Evolutionary conservation across 2,797 vertebrate species (phyloP), one percentile per base, ranked within the genome.

Genomic region (Myripristis murdjan): DNA sequence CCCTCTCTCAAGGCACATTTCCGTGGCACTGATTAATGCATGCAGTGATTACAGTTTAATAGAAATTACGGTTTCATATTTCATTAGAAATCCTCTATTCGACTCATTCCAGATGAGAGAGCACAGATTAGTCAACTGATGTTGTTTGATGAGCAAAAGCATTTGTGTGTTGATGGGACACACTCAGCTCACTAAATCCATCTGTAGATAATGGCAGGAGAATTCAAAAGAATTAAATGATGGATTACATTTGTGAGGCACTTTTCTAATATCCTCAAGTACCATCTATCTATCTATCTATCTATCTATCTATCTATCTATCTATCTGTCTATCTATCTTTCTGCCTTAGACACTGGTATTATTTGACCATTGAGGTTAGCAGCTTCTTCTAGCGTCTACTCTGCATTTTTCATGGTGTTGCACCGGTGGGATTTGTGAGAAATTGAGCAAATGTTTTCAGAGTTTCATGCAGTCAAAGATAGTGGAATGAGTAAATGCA

Each of bases 41-140:
- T 4, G 43, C 56, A 0, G 82, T 88, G 86, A 92, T 92, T 87
- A 84, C 43, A 69, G 68, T 83, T 88, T 85, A 87, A 87, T 83
- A 87, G 80, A 82, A 91, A 85, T 76, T 60, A 78, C 26, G 10
- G 78, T 85, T 89, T 88, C 75, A 73, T 81, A 84, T 91, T 91
- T 91, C 87, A 91, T 88, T 84, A 81, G 52, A 72, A 89, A 68
- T 73, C 76, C 51, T 86, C 79, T 53, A 24, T 79, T 80, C 10
- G 9, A 73, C 74, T 86, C 60, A 65, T 77, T 84, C 59, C 79
- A 72, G 77, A 84, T n/a, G 76, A 86, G 77, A 72, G 70, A 75
- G 53, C 78, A 61, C 73, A 75, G 70, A 87, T 85, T 72, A 87
- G 83, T 81, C 66, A 61, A 16, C 71, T 61, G 80, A 64, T 78